These are phyloP conservation scores for Pristionchus japonicus DNA, from an alignment of 2,888 invertebrate species.

Conservation along the genomic window DNA sequence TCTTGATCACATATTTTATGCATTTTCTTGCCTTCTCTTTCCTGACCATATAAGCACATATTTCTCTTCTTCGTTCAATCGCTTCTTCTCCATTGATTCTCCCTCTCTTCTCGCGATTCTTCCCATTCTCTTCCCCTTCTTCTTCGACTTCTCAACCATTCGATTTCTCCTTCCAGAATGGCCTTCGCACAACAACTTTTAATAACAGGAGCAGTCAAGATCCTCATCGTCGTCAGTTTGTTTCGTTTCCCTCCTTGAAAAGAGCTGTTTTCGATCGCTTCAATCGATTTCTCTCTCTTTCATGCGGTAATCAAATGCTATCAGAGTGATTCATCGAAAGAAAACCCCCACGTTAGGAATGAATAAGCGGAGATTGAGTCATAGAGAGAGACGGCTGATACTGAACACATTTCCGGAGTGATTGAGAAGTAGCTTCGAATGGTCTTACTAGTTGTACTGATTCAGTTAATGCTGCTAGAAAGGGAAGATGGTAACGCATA, in stretches of 20 bases:
- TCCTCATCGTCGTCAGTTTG: conserved; percentile 68
- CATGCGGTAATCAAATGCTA: conserved; percentile 16
- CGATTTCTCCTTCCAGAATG: conserved; percentile 52
- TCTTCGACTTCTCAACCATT: neutral
- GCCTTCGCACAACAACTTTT: conserved; percentile 70
- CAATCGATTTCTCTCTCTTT: neutral
- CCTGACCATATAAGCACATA: neutral
- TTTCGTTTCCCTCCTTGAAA: neutral
- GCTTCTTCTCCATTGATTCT: neutral
- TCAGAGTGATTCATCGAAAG: conserved; percentile 1
- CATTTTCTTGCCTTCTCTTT: no score
- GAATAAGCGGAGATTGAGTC: neutral
- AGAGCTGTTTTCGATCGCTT: neutral
- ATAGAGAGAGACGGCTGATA: neutral
- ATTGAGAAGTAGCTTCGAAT: neutral
- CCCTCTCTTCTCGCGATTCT: neutral
- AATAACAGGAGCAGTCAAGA: conserved; percentile 67
- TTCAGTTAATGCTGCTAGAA: no score
- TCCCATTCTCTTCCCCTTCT: neutral
- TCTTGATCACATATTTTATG: neutral
- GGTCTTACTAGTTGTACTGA: neutral
- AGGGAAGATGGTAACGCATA: no score
- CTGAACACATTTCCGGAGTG: neutral
- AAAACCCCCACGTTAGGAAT: conserved; percentile 12
- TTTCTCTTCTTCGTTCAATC: neutral